A percentile compares a stretch with the other conserved stretches of the same genome.
phyloP scores from a whole-genome alignment of 2,113 vertebrate species.

The Orycteropus afer region DNA sequence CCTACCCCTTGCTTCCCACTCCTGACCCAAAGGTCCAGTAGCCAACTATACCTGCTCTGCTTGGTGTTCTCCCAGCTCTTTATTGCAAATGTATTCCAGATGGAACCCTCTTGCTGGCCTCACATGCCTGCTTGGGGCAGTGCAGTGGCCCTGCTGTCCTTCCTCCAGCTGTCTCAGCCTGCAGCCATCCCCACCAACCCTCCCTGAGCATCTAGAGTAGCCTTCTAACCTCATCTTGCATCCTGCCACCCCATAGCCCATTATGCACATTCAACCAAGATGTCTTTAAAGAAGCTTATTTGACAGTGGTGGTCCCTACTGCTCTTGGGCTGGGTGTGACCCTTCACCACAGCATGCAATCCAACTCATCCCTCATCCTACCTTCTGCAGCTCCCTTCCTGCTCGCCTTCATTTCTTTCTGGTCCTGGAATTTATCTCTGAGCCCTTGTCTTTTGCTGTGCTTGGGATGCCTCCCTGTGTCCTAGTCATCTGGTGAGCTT shows the following conservation, averaged over 20 bases:
- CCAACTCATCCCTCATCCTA: not conserved
- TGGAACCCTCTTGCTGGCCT: not conserved
- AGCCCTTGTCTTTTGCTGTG: accelerated
- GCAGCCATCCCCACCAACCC: not conserved
- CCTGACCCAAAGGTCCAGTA: not conserved
- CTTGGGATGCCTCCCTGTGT: not conserved
- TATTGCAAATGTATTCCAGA: not conserved
- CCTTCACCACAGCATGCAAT: accelerated
- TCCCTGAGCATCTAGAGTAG: not conserved
- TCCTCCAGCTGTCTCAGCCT: too few species aligned
- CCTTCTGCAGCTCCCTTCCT: not conserved
- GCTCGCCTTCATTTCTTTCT: not conserved
- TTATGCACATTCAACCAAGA: not conserved
- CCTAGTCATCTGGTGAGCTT: not conserved
- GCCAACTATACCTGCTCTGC: too few species aligned
- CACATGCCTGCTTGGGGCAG: too few species aligned
- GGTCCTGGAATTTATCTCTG: not conserved
- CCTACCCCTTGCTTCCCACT: not conserved
- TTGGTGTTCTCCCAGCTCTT: not conserved
- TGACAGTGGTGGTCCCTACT: too few species aligned
- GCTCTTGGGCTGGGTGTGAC: not conserved
- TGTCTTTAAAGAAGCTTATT: not conserved
- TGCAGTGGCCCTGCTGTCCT: not conserved
- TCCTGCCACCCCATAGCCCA: accelerated
- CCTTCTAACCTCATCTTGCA: not conserved